Evolutionary conservation across 2,113 vertebrate species (phyloP).

Genomic region (Syngnathus floridae): DNA sequence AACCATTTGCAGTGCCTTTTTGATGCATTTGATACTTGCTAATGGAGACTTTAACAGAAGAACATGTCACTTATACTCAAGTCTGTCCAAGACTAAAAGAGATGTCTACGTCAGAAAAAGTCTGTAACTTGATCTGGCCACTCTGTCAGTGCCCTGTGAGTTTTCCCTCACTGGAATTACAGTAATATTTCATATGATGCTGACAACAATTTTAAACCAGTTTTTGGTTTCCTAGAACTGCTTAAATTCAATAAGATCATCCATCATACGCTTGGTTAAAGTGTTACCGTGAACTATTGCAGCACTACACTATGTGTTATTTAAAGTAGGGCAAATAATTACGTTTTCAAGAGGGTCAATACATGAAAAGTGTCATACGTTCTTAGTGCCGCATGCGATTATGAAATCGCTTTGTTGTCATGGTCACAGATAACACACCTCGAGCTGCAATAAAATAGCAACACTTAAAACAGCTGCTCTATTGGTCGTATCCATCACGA

Average conservation of each 20-base stretch:
- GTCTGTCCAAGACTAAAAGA: conserved; percentile 16
- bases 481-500: no score
- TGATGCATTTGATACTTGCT: conserved; percentile 25
- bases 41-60: conserved; percentile 13
- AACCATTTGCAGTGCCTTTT: conserved; percentile 23
- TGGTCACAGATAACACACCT: no score
- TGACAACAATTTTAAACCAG: neutral
- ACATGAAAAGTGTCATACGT: no score
- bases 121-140: conserved; percentile 5
- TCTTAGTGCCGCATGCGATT: no score
- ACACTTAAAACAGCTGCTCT: no score
- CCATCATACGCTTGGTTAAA: no score
- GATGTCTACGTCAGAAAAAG: conserved; percentile 16
- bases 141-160: conserved; percentile 7
- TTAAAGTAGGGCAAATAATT: no score
- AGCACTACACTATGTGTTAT: no score
- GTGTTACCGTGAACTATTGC: conserved; percentile 7
- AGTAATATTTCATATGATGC: conserved; percentile 17
- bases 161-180: conserved; percentile 16
- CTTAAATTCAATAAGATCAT: conserved; percentile 30
- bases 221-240: conserved; percentile 14
- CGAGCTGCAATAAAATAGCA: no score
- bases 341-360: no score
- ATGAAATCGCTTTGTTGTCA: no score
- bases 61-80: conserved; percentile 15